Base-by-base conservation (phyloP, 2,797 vertebrate genomes). In the Enteromius trimaculatus region DNA sequence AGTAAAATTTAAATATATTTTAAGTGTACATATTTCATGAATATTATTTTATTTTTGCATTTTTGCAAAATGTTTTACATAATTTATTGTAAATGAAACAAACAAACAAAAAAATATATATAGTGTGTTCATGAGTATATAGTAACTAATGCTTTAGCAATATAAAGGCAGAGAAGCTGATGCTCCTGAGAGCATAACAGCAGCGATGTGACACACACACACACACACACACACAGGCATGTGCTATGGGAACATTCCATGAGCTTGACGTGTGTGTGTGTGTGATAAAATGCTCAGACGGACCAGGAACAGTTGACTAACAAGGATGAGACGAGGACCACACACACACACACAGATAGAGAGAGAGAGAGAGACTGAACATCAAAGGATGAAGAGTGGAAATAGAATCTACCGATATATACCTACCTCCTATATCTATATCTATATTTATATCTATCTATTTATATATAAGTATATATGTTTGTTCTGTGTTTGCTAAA, bases 241-340 rank as follows among this genome's bases (percentile, higher is more conserved):
- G 53, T 42, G 51, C 87, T 77, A 49, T 64, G 34, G 93, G 93
- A 95, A 94, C 94, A 95, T 94, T 93, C 93, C 93, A 92, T 88
- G 91, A 92, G 92, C 91, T 91, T 91, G 89, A 90, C 90, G 60
- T 58, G 37, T 55, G 71, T 62, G 66, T 77, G 75, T 71, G 77
- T 39, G 65, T 39, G 34, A 68, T 68, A 68, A 68, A 39, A 39
- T 6, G 65, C 65, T 68, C 47, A 39, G 29, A 62, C 55, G 51
- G 77, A 79, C 64, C 83, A 21, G 13, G 79, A 62, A 55, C 55
- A 49, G 55, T 29, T 65, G 34, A 79, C 62, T 68, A 66, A 39
- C 31, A n/a, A 29, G 42, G 42, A 69, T 60, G 21, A 77, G 79
- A 85, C 5, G 2, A 60, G 44, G 47, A 31, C 51, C 77, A 44